A percentile compares a stretch with the other conserved stretches of the same genome.
These are phyloP conservation scores for Gastrophryne carolinensis DNA, from an alignment of 2,797 vertebrate species.

Conservation along the genomic window DNA sequence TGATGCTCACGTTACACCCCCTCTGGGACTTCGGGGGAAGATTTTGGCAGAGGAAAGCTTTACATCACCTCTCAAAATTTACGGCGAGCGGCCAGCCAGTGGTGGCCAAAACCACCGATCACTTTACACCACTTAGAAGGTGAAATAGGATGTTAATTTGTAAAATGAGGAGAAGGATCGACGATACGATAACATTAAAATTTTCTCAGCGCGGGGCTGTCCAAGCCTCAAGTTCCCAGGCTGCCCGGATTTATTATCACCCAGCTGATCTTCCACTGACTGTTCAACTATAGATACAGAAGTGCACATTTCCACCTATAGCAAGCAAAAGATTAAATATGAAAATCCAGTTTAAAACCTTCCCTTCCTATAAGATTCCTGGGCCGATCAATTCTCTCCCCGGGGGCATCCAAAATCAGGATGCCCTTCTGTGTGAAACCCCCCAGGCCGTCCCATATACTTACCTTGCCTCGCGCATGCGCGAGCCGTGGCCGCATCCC, in stretches of 20 bases:
- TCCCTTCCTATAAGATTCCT: too few species aligned
- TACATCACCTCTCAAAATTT: background rate
- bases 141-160: slow-evolving; percentile 7
- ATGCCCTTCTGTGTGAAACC: too few species aligned
- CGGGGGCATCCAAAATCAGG: too few species aligned
- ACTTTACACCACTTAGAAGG: background rate
- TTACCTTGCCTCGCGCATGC: too few species aligned
- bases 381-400: too few species aligned
- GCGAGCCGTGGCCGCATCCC: too few species aligned
- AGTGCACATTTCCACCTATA: too few species aligned
- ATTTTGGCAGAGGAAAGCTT: background rate
- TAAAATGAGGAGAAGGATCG: background rate
- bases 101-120: background rate
- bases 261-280: too few species aligned
- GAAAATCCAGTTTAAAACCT: too few species aligned
- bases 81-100: background rate
- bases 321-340: too few species aligned
- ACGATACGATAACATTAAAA: background rate
- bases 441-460: too few species aligned
- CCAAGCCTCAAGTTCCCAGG: background rate
- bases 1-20: background rate
- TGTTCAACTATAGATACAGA: too few species aligned
- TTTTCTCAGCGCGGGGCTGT: background rate
- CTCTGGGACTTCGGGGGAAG: background rate
- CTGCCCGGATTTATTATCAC: background rate